phyloP scores from a whole-genome alignment of 2,113 vertebrate genomes.

The Chrysemys picta region DNA sequence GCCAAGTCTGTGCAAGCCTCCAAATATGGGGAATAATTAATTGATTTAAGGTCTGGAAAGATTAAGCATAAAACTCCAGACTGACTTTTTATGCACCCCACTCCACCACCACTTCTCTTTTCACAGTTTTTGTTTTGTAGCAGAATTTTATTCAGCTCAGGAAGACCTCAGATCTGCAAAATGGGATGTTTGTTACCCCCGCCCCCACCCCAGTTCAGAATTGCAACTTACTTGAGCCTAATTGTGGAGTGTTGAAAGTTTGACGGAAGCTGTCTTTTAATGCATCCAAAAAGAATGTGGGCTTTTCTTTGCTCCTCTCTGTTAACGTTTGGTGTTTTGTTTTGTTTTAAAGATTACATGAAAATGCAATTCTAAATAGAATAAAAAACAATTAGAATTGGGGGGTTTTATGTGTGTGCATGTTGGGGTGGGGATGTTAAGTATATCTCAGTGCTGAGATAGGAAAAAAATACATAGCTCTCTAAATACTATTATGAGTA shows the following conservation, averaged over 20 bases:
- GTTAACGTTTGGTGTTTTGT: neutral
- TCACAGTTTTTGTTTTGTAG: neutral
- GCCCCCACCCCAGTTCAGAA: neutral
- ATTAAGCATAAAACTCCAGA: neutral
- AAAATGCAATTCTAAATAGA: neutral
- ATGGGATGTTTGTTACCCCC: neutral
- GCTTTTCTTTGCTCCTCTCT: slow-evolving; percentile 14
- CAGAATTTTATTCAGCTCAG: neutral
- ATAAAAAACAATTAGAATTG: neutral
- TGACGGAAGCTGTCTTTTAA: neutral
- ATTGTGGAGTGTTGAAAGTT: slow-evolving; percentile 3
- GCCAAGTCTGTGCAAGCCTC: neutral
- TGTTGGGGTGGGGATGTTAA: neutral
- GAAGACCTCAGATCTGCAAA: neutral
- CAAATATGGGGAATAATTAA: neutral
- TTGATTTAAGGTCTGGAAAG: neutral
- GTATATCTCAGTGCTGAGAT: neutral
- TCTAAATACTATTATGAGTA: neutral
- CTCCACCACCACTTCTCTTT: neutral
- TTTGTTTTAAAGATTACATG: slow-evolving; percentile 23
- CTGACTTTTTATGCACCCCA: neutral
- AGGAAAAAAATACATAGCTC: neutral
- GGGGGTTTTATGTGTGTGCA: neutral
- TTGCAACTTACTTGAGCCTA: slow-evolving; percentile 8
- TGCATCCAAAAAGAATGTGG: neutral